Conservation (phyloP, 2,888 invertebrate species). For the Buathra laborator region DNA sequence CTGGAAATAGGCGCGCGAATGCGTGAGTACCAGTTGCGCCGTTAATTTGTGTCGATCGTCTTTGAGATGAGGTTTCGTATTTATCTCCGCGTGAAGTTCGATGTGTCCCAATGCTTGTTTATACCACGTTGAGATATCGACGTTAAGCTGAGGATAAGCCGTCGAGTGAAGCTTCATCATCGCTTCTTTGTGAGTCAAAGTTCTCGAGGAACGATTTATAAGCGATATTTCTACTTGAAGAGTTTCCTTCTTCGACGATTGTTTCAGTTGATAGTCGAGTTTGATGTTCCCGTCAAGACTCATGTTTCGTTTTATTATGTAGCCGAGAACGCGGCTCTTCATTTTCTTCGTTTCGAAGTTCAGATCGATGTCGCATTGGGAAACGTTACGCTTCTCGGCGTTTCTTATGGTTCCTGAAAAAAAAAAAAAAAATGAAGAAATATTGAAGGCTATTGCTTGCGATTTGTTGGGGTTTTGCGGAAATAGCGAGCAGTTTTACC, state of each 20-base stretch:
- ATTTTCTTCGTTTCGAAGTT: slow-evolving; percentile 93
- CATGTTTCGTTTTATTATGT: slow-evolving; percentile 88
- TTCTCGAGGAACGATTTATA: slow-evolving; percentile 87
- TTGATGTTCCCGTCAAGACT: slow-evolving; percentile 88
- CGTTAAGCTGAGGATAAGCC: slow-evolving; percentile 89
- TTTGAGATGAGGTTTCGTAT: slow-evolving; percentile 88
- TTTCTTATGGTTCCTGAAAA: slow-evolving; percentile 87
- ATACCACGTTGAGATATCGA: slow-evolving; percentile 80
- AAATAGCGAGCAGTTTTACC: slow-evolving; percentile 85
- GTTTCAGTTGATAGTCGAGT: slow-evolving; percentile 89
- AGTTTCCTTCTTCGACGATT: slow-evolving; percentile 82
- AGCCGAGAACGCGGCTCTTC: slow-evolving; percentile 91
- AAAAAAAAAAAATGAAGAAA: slow-evolving; percentile 1
- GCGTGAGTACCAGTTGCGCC: slow-evolving; percentile 87
- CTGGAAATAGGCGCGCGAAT: slow-evolving; percentile 86
- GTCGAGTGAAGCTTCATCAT: slow-evolving; percentile 90
- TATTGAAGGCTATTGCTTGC: neutral
- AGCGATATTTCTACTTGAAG: slow-evolving; percentile 85
- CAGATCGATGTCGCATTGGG: slow-evolving; percentile 91
- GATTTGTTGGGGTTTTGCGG: neutral
- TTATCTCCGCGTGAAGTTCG: slow-evolving; percentile 90
- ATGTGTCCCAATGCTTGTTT: slow-evolving; percentile 90
- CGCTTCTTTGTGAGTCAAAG: slow-evolving; percentile 88
- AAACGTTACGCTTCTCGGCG: slow-evolving; percentile 89
- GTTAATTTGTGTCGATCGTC: slow-evolving; percentile 88